Conservation (phyloP, 1,140 invertebrate species). For the Microvelia longipes region DNA sequence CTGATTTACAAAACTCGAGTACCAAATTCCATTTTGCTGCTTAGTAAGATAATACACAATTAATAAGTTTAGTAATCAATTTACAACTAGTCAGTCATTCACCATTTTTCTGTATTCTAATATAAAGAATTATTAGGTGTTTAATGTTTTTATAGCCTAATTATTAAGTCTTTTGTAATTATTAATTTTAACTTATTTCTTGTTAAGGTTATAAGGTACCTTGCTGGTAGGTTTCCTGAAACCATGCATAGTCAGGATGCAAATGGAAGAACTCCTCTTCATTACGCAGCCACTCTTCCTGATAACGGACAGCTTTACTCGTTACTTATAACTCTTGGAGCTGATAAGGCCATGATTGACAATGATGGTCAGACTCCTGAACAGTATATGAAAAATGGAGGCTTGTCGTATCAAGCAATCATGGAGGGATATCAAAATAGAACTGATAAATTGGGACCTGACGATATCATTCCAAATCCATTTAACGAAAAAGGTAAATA, state of each 20-base stretch:
- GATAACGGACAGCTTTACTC: slow-evolving; percentile 83
- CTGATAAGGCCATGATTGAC: slow-evolving; percentile 64
- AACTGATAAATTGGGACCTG: slow-evolving; percentile 2
- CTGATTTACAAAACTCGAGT: too few species aligned
- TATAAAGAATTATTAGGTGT: too few species aligned
- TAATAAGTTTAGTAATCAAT: too few species aligned
- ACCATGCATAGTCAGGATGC: slow-evolving; percentile 56
- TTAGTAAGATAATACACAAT: too few species aligned
- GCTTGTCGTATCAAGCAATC: slow-evolving; percentile 50
- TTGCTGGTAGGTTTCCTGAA: slow-evolving; percentile 55
- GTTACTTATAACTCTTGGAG: slow-evolving; percentile 64
- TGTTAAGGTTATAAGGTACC: slow-evolving; percentile 24
- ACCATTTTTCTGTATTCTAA: too few species aligned
- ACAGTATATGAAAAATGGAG: slow-evolving; percentile 48
- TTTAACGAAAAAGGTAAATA: slow-evolving; percentile 13
- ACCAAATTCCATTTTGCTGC: too few species aligned
- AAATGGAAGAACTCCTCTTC: slow-evolving; percentile 72
- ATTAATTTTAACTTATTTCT: background rate
- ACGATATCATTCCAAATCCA: slow-evolving; percentile 9
- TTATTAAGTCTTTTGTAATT: too few species aligned
- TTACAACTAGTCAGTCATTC: too few species aligned
- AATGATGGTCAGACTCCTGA: slow-evolving; percentile 62
- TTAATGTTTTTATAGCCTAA: too few species aligned
- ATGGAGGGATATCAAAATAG: slow-evolving; percentile 36
- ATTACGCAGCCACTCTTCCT: slow-evolving; percentile 70